phyloP scores from a whole-genome alignment of 2,113 vertebrate genomes.

The Spheniscus mendiculus region DNA sequence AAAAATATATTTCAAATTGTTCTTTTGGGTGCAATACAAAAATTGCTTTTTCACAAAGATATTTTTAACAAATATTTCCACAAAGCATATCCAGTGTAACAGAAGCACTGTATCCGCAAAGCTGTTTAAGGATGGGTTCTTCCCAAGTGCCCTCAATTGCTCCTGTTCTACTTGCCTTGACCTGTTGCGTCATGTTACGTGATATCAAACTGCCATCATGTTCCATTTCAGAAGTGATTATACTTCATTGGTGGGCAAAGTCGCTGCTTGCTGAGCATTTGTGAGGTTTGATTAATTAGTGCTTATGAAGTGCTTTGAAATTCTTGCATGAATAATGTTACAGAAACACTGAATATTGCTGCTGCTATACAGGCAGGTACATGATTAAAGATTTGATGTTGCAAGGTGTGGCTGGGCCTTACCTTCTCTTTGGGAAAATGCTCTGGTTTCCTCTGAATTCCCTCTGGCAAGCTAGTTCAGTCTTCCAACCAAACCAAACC shows the following conservation, averaged over 20 bases:
- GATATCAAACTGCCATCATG: constrained; percentile 59
- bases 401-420: constrained; percentile 39
- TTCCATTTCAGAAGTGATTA: constrained; percentile 41
- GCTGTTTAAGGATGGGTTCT: not conserved
- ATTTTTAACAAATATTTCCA: not conserved
- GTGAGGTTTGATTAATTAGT: constrained; percentile 63
- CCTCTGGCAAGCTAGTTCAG: constrained; percentile 35
- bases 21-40: not conserved
- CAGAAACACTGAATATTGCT: constrained; percentile 28
- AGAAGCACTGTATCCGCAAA: not conserved
- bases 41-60: not conserved
- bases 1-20: not conserved
- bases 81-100: not conserved
- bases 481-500: constrained; percentile 38
- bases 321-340: constrained; percentile 48
- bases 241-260: constrained; percentile 28
- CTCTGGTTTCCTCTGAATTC: constrained; percentile 34
- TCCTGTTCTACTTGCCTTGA: constrained; percentile 52
- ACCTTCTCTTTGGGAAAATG: constrained; percentile 16
- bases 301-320: constrained; percentile 62
- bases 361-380: constrained; percentile 46
- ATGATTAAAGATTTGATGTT: constrained; percentile 59
- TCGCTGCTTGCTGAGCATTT: constrained; percentile 40
- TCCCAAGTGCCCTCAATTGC: constrained; percentile 29
- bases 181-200: not conserved